Evolutionary conservation across 2,888 invertebrate species (phyloP).

Genomic region (Lasioglossum pauxillum): DNA sequence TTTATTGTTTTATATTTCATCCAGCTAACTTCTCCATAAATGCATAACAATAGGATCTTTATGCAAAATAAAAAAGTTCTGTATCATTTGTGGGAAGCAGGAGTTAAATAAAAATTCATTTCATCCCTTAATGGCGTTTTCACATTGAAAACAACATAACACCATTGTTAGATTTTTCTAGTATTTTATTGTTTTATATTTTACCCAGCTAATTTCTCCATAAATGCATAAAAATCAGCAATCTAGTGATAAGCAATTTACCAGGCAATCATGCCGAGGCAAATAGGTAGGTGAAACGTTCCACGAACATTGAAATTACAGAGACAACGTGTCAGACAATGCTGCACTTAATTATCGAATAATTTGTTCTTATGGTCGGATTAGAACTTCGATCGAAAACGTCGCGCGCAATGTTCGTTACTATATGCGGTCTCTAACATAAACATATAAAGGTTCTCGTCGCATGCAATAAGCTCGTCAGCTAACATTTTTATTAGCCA

Average conservation of each 20-base stretch:
- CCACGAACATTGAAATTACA: background rate
- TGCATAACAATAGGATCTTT: no score
- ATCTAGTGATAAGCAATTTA: background rate
- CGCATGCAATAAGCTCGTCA: conserved; percentile 25
- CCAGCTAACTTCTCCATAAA: no score
- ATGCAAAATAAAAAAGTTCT: no score
- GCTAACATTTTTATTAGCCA: conserved; percentile 43
- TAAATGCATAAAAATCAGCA: no score
- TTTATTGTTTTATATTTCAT: no score
- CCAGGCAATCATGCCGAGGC: background rate
- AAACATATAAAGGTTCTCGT: conserved; percentile 7
- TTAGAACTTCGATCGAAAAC: background rate
- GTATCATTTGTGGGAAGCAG: no score
- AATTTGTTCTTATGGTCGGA: background rate
- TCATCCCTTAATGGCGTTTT: no score
- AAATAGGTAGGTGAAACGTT: background rate
- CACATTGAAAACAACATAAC: no score
- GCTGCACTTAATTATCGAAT: conserved; percentile 15
- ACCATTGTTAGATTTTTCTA: no score
- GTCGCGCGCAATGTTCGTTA: conserved; percentile 6
- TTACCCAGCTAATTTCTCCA: no score
- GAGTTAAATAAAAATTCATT: no score
- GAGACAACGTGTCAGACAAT: background rate
- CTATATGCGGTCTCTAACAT: background rate
- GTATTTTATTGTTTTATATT: no score